Percentiles rank a stretch among this genome's conserved stretches.
Conservation (phyloP, 2,797 vertebrate species). For the Falco peregrinus region DNA sequence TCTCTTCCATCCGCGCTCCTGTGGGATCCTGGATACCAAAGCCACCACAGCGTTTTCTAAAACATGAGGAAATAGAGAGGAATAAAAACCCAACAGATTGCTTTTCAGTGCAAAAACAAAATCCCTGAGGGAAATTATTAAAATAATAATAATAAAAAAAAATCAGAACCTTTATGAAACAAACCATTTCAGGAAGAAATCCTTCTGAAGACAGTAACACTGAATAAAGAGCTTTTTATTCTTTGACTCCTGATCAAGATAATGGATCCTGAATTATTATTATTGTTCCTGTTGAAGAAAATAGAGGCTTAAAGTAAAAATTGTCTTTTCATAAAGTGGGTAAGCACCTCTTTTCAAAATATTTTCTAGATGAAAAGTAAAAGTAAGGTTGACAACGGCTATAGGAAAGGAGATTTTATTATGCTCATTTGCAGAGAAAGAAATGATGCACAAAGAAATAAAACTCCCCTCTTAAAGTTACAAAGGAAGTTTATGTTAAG, state of each 20-base stretch:
- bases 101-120: not conserved
- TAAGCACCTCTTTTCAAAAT: not conserved
- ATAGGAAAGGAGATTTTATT: not conserved
- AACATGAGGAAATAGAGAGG: not conserved
- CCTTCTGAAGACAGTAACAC: not conserved
- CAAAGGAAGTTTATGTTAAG: not conserved
- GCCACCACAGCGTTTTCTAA: not conserved
- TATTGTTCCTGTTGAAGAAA: not conserved
- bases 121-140: not conserved
- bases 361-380: not conserved
- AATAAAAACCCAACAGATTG: accelerated
- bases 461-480: not conserved
- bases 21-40: not conserved
- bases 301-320: not conserved
- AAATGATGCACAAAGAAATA: not conserved
- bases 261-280: not conserved
- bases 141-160: not conserved
- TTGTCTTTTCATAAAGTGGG: not conserved
- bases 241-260: not conserved
- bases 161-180: not conserved
- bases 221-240: not conserved
- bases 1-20: not conserved
- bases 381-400: not conserved
- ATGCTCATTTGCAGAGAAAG: not conserved
- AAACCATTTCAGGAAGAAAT: not conserved